phyloP scores from a whole-genome alignment of 2,888 invertebrate genomes.

The Sinotaia quadrata region DNA sequence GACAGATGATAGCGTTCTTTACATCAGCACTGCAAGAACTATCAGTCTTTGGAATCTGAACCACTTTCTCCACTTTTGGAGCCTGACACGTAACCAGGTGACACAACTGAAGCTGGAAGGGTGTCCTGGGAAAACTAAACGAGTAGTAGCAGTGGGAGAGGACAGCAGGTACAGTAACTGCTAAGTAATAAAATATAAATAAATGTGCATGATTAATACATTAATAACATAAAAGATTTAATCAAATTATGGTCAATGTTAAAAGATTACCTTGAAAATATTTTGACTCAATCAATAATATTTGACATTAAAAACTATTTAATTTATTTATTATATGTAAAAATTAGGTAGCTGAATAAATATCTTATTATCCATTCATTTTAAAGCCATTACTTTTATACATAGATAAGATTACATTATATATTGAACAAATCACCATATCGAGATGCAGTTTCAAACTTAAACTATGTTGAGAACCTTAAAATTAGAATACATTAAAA shows the following conservation, averaged over 20 bases:
- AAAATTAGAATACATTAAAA: too few relatives aligned
- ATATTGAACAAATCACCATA: too few relatives aligned
- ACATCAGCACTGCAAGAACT: constrained; percentile 61
- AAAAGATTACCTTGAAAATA: not conserved
- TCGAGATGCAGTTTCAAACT: too few relatives aligned
- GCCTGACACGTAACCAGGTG: constrained; percentile 59
- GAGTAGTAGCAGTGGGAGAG: constrained; percentile 65
- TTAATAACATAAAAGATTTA: not conserved
- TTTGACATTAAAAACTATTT: not conserved
- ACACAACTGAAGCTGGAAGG: constrained; percentile 50
- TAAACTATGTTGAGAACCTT: too few relatives aligned
- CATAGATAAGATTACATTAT: too few relatives aligned
- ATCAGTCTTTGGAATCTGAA: constrained; percentile 69
- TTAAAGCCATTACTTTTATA: too few relatives aligned
- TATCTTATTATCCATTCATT: too few relatives aligned
- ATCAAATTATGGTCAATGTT: not conserved
- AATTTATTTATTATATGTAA: too few relatives aligned
- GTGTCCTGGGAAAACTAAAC: constrained; percentile 59
- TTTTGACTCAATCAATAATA: not conserved
- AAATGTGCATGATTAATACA: too few relatives aligned
- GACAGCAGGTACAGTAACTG: constrained; percentile 65
- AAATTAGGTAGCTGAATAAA: too few relatives aligned
- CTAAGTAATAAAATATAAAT: too few relatives aligned
- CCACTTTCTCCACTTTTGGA: constrained; percentile 65
- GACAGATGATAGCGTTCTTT: constrained; percentile 67